Conservation (phyloP, 1,140 invertebrate species). For the Drosophila kohkoa region DNA sequence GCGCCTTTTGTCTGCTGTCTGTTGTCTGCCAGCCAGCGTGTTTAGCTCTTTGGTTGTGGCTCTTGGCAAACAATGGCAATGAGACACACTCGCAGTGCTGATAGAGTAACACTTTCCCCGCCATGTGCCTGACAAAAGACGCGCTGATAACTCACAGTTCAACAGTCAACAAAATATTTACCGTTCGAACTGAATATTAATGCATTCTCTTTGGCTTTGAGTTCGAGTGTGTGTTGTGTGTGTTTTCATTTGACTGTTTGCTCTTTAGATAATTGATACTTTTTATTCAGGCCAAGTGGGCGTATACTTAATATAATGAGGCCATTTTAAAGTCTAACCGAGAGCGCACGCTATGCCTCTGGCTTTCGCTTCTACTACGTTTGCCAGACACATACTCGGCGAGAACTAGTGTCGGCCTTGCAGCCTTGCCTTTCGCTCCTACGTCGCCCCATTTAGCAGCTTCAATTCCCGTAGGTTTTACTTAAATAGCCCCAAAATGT, state of each 20-base stretch:
- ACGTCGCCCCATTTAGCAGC: not conserved
- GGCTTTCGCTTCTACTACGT: not conserved
- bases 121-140: constrained; percentile 14
- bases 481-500: constrained; percentile 57
- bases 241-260: constrained; percentile 17
- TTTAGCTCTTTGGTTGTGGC: constrained; percentile 12
- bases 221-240: not conserved
- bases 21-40: constrained; percentile 45
- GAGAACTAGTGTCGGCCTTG: constrained; percentile 27
- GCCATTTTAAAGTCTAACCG: constrained; percentile 26
- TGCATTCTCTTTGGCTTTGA: constrained; percentile 2
- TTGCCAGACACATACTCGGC: not conserved
- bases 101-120: not conserved
- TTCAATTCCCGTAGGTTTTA: constrained; percentile 41
- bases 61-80: constrained; percentile 34
- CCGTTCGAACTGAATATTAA: constrained; percentile 20
- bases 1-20: constrained; percentile 54
- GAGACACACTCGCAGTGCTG: not conserved
- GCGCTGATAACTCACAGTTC: constrained; percentile 39
- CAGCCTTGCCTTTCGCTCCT: not conserved
- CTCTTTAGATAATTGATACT: constrained; percentile 25
- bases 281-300: constrained; percentile 11
- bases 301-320: constrained; percentile 32
- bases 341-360: constrained; percentile 3
- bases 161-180: constrained; percentile 38